Conservation (phyloP, 1,140 invertebrate species). For the Neodiprion fabricii region DNA sequence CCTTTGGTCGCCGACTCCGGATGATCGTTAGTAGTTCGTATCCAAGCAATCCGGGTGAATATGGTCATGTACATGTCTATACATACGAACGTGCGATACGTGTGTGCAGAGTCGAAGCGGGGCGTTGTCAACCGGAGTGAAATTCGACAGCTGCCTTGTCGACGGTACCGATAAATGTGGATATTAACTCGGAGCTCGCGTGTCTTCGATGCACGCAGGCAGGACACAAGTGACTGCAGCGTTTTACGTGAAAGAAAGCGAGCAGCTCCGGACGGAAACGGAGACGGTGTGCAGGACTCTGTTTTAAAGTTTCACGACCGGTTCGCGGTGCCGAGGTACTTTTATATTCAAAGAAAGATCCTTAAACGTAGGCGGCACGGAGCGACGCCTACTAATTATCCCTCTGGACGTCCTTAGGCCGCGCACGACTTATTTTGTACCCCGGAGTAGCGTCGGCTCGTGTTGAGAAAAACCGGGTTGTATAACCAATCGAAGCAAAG, state of each 20-base stretch:
- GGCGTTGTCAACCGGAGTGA: neutral
- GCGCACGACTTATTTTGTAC: neutral
- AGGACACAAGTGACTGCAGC: neutral
- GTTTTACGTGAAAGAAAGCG: too few species aligned
- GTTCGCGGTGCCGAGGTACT: neutral
- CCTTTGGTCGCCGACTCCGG: constrained; percentile 28
- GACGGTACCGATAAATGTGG: neutral
- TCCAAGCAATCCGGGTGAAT: too few species aligned
- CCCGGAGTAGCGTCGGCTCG: neutral
- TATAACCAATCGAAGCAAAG: constrained; percentile 7
- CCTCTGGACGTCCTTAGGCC: neutral
- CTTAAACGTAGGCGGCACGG: neutral
- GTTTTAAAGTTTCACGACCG: neutral
- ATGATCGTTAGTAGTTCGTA: too few species aligned
- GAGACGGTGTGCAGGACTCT: neutral
- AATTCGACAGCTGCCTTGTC: neutral
- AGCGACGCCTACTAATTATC: neutral
- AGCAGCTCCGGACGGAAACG: too few species aligned
- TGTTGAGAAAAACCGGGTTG: neutral
- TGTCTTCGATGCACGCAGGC: neutral
- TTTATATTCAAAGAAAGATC: constrained; percentile 8
- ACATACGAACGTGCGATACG: too few species aligned
- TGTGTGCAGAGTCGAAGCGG: too few species aligned
- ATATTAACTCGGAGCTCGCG: neutral
- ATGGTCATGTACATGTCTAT: too few species aligned